These are phyloP conservation scores for Rhabdomys pumilio DNA, from an alignment of 2,797 vertebrate species.

Conservation along the genomic window DNA sequence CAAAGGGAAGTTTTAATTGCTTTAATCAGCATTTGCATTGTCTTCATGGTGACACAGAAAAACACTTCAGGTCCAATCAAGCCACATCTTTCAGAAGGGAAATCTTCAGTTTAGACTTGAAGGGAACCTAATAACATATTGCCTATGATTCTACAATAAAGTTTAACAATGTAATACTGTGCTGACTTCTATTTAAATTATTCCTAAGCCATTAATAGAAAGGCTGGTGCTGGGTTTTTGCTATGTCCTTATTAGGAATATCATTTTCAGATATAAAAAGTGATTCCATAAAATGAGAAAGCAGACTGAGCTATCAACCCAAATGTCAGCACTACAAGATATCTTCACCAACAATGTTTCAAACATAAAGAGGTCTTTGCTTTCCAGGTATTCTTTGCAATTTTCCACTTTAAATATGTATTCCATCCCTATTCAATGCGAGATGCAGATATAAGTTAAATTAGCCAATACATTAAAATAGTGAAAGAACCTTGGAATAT, in stretches of 20 bases:
- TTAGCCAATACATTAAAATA: constrained; percentile 32
- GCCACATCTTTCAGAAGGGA: constrained; percentile 94
- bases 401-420: constrained; percentile 52
- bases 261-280: constrained; percentile 76
- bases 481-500: not conserved
- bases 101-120: constrained; percentile 84
- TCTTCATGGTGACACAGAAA: constrained; percentile 96
- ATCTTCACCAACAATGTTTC: constrained; percentile 57
- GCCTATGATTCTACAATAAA: constrained; percentile 85
- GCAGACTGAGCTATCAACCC: constrained; percentile 71
- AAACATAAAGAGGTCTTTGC: constrained; percentile 65
- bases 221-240: constrained; percentile 75
- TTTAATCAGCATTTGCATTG: constrained; percentile 98
- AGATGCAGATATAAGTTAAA: constrained; percentile 39
- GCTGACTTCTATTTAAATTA: constrained; percentile 81
- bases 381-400: constrained; percentile 60
- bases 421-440: not conserved
- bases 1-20: constrained; percentile 99
- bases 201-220: constrained; percentile 84
- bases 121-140: constrained; percentile 81
- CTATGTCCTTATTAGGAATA: constrained; percentile 84
- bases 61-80: constrained; percentile 94
- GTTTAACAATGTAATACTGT: constrained; percentile 80
- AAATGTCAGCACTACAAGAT: constrained; percentile 61
- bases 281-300: constrained; percentile 79